These are phyloP conservation scores for Deroptyus accipitrinus DNA, from an alignment of 2,113 vertebrate genomes.

Conservation along the genomic window DNA sequence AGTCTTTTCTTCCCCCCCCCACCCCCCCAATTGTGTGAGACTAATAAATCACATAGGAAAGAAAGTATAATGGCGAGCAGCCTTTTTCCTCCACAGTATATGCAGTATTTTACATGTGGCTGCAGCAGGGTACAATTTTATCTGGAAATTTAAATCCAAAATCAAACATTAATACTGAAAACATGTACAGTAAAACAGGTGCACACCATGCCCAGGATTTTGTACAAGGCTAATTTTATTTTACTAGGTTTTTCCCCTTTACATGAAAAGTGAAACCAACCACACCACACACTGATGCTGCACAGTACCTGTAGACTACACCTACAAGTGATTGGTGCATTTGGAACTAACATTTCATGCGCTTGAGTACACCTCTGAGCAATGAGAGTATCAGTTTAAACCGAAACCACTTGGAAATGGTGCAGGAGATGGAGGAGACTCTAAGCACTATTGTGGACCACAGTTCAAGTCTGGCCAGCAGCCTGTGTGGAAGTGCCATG, in stretches of 20 bases:
- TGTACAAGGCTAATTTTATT: neutral
- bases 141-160: neutral
- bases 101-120: neutral
- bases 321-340: fast-evolving
- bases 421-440: neutral
- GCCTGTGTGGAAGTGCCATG: neutral
- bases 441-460: neutral
- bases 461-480: neutral
- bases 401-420: neutral
- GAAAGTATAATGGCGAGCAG: neutral
- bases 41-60: neutral
- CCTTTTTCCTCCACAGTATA: neutral
- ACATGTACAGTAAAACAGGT: neutral
- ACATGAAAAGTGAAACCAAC: neutral
- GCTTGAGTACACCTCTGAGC: neutral
- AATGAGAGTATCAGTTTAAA: neutral
- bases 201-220: neutral
- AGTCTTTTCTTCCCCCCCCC: too few species aligned
- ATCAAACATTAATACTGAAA: neutral
- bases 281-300: fast-evolving
- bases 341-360: neutral
- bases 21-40: neutral
- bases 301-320: neutral
- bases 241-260: neutral
- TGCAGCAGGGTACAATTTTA: neutral